Base-by-base conservation (phyloP, 2,113 vertebrate species). In the Phaetusa simplex region DNA sequence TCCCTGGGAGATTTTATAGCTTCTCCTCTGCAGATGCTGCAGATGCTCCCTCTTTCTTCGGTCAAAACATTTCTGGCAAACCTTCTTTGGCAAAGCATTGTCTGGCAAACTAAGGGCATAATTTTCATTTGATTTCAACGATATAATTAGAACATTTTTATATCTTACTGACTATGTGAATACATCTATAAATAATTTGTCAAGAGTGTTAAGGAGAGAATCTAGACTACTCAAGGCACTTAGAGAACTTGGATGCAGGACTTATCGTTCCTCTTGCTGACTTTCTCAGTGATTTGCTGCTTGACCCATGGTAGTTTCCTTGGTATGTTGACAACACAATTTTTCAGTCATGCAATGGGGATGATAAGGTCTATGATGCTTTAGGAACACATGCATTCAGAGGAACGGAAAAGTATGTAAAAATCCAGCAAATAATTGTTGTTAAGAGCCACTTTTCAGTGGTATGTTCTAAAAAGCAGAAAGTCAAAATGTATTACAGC, bases 181-280 rank as follows among this genome's bases (percentile, higher is more conserved):
- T 97, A 98, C 90, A 95, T 98, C 97, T 98, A 98, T 98, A 98
- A 98, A 98, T 98, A 98, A 98, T 98, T 98, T 78, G 74, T 96
- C 87, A 70, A 89, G 91, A 95, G 69, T 89, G 86, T 93, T 94
- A 94, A 98, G 95, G 83, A 85, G 91, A 95, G 94, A 97, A 97
- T 96, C 89, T 93, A 34, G 73, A 96, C 82, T 71, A 93, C 91
- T 97, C 94, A 36, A 92, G 78, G 94, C 93, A 96, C 96, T 96
- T 94, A 23, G 91, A 89, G 91, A 97, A 97, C 94, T 96, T 97
- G 94, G 84, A 87, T 90, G 30, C 72, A 87, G 61, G 83, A 73
- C 70, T 71, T 91, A 71, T 32, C 62, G 49, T 84, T 94, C 89
- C 82, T 95, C 42, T 86, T 80, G 94, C 94, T 94, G 94, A 73